Evolutionary conservation across 2,113 vertebrate species (phyloP).

Genomic region (Rissa tridactyla): DNA sequence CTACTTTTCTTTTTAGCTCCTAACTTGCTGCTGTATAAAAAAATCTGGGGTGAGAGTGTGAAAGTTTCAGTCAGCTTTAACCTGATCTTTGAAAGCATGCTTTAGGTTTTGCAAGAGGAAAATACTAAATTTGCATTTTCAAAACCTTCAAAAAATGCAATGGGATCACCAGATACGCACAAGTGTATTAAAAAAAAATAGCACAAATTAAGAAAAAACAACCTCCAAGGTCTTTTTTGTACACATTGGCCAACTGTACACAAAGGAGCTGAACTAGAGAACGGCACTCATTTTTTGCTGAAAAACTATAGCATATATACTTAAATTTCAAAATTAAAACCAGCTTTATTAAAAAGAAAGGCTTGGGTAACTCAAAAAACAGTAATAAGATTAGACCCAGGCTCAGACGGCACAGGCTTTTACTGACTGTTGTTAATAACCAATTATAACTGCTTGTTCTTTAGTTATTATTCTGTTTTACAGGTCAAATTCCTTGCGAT

Average conservation of each 20-base stretch:
- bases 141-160: neutral
- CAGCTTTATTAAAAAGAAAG: neutral
- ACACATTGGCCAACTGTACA: neutral
- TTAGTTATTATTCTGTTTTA: neutral
- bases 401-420: neutral
- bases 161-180: neutral
- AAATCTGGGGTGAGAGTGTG: neutral
- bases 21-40: neutral
- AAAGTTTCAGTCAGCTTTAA: neutral
- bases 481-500: neutral
- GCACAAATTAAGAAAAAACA: neutral
- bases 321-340: neutral
- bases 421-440: neutral
- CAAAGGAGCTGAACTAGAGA: neutral
- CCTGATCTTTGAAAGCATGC: neutral
- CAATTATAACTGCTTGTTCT: neutral
- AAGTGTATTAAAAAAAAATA: neutral
- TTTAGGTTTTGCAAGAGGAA: neutral
- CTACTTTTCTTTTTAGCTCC: neutral
- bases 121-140: neutral
- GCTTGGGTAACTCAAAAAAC: neutral
- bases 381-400: neutral
- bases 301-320: neutral
- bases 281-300: neutral
- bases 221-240: neutral